Evolutionary conservation across 2,113 vertebrate genomes (phyloP), one percentile per base, ranked within the genome.

Genomic region (Dryoscopus gambensis): DNA sequence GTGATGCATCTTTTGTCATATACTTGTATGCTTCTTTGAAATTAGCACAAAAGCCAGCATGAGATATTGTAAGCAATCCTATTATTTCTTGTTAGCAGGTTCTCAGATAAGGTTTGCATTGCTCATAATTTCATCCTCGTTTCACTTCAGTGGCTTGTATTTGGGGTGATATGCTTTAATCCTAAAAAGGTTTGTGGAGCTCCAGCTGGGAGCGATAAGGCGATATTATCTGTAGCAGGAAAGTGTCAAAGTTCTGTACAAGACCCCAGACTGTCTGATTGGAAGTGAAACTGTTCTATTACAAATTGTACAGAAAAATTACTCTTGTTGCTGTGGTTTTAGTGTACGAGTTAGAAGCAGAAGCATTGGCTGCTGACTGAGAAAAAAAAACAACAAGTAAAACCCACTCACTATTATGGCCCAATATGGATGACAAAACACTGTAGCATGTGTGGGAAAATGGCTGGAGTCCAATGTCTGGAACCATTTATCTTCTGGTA

Each of bases 401-500:
- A 97, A 95, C 95, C 85, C 95, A 89, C 97, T 97, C 97, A 81
- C 97, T 95, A 92, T 96, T 98, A 97, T 98, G 98, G 98, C 98
- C 97, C 97, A 97, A 98, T 98, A 98, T 98, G 98, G 98, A 98
- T 98, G 98, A 98, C 98, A 98, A 98, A 98, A 98, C 98, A 98
- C 97, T 98, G 98, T 94, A 98, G 98, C 98, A 97, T 99, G 98
- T 98, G 98, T 99, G 99, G 99, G 99, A 99, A 99, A 98, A 96
- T 98, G 98, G 98, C 98, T 95, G 87, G 81, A 63, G 89, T 98
- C 98, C 98, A 99, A 97, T 57, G 98, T 98, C 98, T 99, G 98
- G 98, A 99, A 98, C 97, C 97, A 97, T 99, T 99, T 99, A 98
- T 98, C 98, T 98, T 97, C 90, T 93, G 91, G 92, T 95, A 96